phyloP scores from a whole-genome alignment of 92 coral and sea anemone species.

The Epizoanthus scotinus region DNA sequence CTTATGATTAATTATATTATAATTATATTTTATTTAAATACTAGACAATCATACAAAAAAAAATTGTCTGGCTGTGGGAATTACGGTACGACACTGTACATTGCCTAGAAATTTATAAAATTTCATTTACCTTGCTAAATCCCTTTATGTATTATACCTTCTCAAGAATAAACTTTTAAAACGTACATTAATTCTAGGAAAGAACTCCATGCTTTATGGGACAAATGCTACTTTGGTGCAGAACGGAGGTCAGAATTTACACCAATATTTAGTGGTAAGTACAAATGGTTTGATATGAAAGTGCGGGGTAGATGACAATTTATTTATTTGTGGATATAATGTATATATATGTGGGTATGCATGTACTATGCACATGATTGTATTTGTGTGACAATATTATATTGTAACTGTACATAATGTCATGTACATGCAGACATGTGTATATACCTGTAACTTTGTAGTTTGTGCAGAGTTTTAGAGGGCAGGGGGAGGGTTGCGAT shows the following conservation, averaged over 20 bases:
- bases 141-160: background rate
- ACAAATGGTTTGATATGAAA: too few species aligned
- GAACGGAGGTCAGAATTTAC: conserved; percentile 81
- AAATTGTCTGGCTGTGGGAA: too few species aligned
- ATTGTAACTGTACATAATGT: background rate
- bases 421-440: background rate
- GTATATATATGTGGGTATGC: too few species aligned
- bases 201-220: conserved; percentile 85
- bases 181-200: conserved; percentile 47
- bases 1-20: too few species aligned
- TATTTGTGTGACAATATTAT: too few species aligned
- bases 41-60: too few species aligned
- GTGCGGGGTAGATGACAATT: background rate
- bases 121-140: background rate
- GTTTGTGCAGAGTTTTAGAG: background rate
- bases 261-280: conserved; percentile 90
- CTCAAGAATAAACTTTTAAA: background rate
- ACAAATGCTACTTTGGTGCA: conserved; percentile 90
- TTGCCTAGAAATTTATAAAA: too few species aligned
- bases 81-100: too few species aligned
- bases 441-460: background rate
- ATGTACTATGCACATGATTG: too few species aligned
- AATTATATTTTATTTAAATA: too few species aligned
- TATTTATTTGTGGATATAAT: too few species aligned
- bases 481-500: too few species aligned